Evolutionary conservation across 2,113 vertebrate genomes (phyloP).

Genomic region (Tetraodon nigroviridis): DNA sequence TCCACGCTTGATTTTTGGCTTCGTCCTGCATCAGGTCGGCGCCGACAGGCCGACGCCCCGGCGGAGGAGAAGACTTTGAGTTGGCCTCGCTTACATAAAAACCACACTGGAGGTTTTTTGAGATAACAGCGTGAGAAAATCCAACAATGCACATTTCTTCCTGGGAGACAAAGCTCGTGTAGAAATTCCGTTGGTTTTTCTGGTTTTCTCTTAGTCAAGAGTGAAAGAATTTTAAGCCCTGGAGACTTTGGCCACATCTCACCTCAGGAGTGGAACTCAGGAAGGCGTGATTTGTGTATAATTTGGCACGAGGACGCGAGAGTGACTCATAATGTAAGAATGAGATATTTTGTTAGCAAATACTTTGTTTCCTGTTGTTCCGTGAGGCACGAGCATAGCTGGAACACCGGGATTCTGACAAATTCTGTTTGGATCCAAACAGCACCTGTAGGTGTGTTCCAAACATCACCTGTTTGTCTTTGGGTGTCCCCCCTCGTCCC

Average conservation of each 20-base stretch:
- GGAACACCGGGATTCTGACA: slow-evolving; percentile 3
- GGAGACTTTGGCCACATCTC: slow-evolving; percentile 23
- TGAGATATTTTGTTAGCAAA: slow-evolving; percentile 50
- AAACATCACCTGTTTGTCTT: slow-evolving; percentile 29
- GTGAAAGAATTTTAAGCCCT: slow-evolving; percentile 35
- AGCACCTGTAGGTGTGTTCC: slow-evolving; percentile 9
- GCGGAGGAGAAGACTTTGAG: not conserved
- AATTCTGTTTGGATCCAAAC: not conserved
- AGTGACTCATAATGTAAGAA: slow-evolving; percentile 53
- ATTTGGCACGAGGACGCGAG: slow-evolving; percentile 20
- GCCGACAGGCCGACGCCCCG: not conserved
- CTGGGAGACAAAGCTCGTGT: slow-evolving; percentile 10
- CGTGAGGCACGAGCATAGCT: not conserved
- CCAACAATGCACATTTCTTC: slow-evolving; percentile 14
- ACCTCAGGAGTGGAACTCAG: slow-evolving; percentile 3
- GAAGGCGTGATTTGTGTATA: slow-evolving; percentile 50
- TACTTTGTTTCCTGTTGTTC: slow-evolving; percentile 48
- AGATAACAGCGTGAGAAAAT: slow-evolving; percentile 20
- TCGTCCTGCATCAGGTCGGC: not conserved
- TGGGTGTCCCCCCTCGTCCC: not conserved
- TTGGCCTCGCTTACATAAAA: slow-evolving; percentile 13
- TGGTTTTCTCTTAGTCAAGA: slow-evolving; percentile 16
- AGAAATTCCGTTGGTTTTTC: slow-evolving; percentile 26
- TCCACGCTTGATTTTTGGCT: slow-evolving; percentile 4
- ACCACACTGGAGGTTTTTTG: slow-evolving; percentile 19